Conservation (phyloP, 2,888 invertebrate genomes). For the Candidula unifasciata region DNA sequence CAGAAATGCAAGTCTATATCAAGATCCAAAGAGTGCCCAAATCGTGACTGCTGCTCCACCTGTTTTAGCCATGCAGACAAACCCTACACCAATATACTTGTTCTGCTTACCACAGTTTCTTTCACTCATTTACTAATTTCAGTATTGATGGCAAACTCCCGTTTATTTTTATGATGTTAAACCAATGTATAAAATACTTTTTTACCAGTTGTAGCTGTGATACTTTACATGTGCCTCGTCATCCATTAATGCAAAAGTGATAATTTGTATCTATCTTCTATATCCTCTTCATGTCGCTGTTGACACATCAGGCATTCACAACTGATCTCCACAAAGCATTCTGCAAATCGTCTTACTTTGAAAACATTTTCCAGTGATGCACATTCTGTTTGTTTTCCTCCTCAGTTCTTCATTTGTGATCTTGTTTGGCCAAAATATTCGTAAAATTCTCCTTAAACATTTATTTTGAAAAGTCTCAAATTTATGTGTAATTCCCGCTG, state of each 20-base stretch:
- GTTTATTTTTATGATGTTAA: not conserved
- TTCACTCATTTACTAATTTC: not conserved
- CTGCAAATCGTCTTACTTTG: not conserved
- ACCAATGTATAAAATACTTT: not conserved
- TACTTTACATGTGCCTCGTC: too few species aligned
- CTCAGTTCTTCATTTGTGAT: too few species aligned
- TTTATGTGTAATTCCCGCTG: too few species aligned
- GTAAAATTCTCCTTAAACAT: too few species aligned
- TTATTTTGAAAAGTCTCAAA: too few species aligned
- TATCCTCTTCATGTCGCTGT: not conserved
- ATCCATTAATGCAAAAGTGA: too few species aligned
- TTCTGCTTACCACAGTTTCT: not conserved
- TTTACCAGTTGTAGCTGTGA: not conserved
- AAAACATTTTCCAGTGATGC: not conserved
- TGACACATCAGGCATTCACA: not conserved
- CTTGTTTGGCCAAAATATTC: too few species aligned
- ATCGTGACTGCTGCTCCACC: constrained; percentile 20
- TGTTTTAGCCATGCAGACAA: constrained; percentile 1
- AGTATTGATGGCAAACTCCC: not conserved
- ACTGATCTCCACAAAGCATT: not conserved
- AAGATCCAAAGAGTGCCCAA: not conserved
- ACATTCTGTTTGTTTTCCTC: too few species aligned
- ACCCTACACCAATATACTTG: not conserved
- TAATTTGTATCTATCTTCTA: too few species aligned
- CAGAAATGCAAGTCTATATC: not conserved